phyloP scores from a whole-genome alignment of 2,888 invertebrate genomes.

The Suillia variegata region DNA sequence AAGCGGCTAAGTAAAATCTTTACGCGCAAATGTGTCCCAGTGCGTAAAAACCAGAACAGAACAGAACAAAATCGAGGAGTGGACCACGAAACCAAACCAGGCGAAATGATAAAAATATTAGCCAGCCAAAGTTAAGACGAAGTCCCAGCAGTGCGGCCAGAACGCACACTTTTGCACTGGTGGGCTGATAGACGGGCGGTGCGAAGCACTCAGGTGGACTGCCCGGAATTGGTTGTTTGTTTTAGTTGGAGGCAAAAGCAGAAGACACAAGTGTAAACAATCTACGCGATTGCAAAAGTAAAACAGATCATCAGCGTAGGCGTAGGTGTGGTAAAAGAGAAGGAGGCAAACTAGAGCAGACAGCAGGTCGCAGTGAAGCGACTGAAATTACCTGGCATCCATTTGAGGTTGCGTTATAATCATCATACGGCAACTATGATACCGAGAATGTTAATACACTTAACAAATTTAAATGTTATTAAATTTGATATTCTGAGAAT shows the following conservation, averaged over 20 bases:
- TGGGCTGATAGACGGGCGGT: neutral
- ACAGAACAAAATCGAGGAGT: neutral
- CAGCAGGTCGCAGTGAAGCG: no score
- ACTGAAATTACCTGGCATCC: neutral
- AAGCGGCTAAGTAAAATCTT: neutral
- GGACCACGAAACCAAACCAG: no score
- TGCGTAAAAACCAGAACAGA: no score
- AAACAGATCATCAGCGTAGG: neutral
- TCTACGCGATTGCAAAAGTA: neutral
- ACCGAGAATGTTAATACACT: no score
- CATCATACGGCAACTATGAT: no score
- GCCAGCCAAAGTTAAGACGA: neutral
- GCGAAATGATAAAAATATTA: neutral
- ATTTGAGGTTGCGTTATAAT: no score
- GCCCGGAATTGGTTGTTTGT: neutral
- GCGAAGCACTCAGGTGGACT: neutral
- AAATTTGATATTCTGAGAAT: no score
- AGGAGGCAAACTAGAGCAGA: neutral
- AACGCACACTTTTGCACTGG: no score
- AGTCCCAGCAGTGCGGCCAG: neutral
- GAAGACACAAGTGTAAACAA: slow-evolving; percentile 1
- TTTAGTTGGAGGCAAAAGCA: neutral
- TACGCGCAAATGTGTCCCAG: neutral
- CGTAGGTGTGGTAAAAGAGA: neutral
- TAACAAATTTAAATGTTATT: no score